Evolutionary conservation across 2,797 vertebrate genomes (phyloP).

Genomic region (Micromesistius poutassou): DNA sequence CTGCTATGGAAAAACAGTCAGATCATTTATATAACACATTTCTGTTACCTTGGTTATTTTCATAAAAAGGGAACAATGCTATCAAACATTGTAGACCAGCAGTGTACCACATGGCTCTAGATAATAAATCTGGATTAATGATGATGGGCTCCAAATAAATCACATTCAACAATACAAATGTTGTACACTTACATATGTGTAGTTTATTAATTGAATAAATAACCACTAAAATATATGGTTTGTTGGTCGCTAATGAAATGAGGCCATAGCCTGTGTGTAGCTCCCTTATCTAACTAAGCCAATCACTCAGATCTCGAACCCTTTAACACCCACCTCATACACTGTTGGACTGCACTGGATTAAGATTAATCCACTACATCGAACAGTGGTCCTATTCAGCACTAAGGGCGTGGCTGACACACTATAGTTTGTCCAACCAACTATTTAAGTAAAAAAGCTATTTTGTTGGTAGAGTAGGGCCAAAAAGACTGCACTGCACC

Average conservation of each 20-base stretch:
- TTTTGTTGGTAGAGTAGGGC: too few species aligned
- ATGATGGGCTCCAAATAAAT: too few species aligned
- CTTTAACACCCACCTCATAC: neutral
- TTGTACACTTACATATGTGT: too few species aligned
- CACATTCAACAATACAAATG: too few species aligned
- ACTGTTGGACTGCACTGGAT: neutral
- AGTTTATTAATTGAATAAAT: neutral
- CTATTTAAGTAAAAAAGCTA: too few species aligned
- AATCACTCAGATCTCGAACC: slow-evolving; percentile 14
- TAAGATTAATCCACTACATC: neutral
- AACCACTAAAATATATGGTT: neutral
- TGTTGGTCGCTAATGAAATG: slow-evolving; percentile 23
- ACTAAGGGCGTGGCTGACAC: neutral
- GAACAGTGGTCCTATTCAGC: neutral
- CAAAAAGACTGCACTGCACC: neutral
- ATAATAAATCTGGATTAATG: too few species aligned
- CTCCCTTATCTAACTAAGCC: slow-evolving; percentile 25
- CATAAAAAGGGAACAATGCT: too few species aligned
- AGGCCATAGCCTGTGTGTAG: slow-evolving; percentile 20
- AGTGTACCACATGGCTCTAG: too few species aligned
- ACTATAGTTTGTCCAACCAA: too few species aligned
- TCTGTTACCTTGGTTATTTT: too few species aligned
- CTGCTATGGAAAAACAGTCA: slow-evolving; percentile 44
- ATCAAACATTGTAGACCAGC: too few species aligned
- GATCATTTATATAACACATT: neutral